Evolutionary conservation across 2,797 vertebrate genomes (phyloP), one percentile per base, ranked within the genome.

Genomic region (Xenentodon cancila): DNA sequence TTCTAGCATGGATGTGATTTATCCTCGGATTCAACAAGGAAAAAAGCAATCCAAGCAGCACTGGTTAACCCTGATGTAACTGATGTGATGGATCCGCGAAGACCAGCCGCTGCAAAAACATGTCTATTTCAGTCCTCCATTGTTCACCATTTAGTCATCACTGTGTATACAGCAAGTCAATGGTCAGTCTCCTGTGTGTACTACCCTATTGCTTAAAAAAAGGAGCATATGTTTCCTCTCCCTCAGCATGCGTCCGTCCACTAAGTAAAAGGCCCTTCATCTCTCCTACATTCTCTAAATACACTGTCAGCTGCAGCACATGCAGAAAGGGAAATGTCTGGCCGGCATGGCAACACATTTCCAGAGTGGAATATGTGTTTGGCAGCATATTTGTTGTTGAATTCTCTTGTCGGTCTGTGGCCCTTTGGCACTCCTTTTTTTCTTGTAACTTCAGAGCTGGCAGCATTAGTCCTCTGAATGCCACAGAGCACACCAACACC

Each of bases 51-150:
- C 52, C 25, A 73, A 51, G 62, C 73, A 61, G 67, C 43, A 52
- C 67, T 53, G 51, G 27, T 60, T 69, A 63, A 85, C 80, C 85
- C 78, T 80, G 73, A 84, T 84, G 77, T 84, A 84, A 79, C 78
- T 68, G n/a, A 20, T 21, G 37, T 75, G 84, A 89, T 85, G 80
- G 78, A 88, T 85, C 77, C 47, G 87, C 71, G 68, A 59, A 44
- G 79, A 77, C 74, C 84, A 75, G 78, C 67, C 59, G 5, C 63
- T 74, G 70, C 74, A 82, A 84, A 75, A 88, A 85, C 84, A 88
- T 62, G 71, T 85, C 88, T 92, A 92, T 91, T 91, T 91, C 84
- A 80, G 87, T 83, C 79, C 45, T 61, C 85, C 74, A 89, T 92
- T 91, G 89, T 92, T 88, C 88, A 86, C 77, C 64, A 50, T 68